Evolutionary conservation across 2,888 invertebrate species (phyloP), one percentile per base, ranked within the genome.

Genomic region (Synanthedon myopaeformis): DNA sequence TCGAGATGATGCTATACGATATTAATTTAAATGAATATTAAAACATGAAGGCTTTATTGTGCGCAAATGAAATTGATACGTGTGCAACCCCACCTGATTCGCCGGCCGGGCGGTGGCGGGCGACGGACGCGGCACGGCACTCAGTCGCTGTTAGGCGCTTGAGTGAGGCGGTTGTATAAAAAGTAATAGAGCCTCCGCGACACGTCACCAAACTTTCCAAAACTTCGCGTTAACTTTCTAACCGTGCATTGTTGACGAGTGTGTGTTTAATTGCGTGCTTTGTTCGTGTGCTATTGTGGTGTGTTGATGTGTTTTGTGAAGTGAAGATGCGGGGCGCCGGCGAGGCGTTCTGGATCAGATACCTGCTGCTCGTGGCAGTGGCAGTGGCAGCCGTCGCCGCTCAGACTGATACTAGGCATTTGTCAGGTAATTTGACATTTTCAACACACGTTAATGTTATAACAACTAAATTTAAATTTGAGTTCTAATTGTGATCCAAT

Each of bases 291-390:
- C 75, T 73, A 73, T 67, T 70, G 49, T 51, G 59, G 51, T 62
- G 81, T 82, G 83, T 86, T 79, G 78, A 84, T 84, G 85, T 82
- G 84, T 74, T 74, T 72, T 72, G 72, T 77, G 78, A 72, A 69
- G 73, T 73, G 74, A 76, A 72, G 68, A 86, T 86, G 86, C 77
- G 79, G 81, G 73, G 78, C 82, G 86, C 83, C 84, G 72, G 74
- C 69, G 73, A 72, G 81, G 84, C 83, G 81, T 82, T 78, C 79
- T 83, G 82, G 73, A 76, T 82, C 66, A 62, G 62, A 60, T 70
- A 76, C 55, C 64, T 79, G 72, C 62, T 80, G 69, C 73, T 72
- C 56, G 76, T 69, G 48, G 76, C 70, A 42, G 71, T 73, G 58
- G 77, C 72, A 56, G 76, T 79, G 48, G 76, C 70, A 42, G 71